Evolutionary conservation across 2,797 vertebrate genomes (phyloP).

Genomic region (Acropternis orthonyx): DNA sequence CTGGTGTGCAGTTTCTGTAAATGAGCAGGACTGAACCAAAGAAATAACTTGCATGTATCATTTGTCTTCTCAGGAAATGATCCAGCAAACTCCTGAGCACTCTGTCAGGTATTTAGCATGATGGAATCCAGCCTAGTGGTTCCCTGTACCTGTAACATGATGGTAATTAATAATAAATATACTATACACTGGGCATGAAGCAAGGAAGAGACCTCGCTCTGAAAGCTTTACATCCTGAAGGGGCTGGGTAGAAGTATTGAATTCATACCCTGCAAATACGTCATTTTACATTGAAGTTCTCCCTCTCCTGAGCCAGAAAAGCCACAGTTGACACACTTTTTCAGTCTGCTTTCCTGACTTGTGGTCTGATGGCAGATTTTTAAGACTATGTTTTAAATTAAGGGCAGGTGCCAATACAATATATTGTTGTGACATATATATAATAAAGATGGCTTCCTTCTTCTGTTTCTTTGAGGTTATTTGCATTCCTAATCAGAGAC

Average conservation of each 20-base stretch:
- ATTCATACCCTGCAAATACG: not conserved
- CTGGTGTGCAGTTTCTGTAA: not conserved
- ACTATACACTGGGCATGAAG: not conserved
- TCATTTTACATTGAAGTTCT: not conserved
- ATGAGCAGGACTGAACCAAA: not conserved
- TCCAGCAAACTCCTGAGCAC: not conserved
- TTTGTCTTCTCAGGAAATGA: not conserved
- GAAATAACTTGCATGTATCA: not conserved
- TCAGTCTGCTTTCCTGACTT: not conserved
- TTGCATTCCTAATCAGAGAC: slow-evolving; percentile 4
- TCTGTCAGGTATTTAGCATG: not conserved
- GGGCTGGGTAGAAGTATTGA: not conserved
- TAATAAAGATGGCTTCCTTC: not conserved
- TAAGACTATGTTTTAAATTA: not conserved
- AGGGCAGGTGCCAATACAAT: not conserved
- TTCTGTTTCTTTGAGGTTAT: not conserved
- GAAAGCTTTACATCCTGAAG: not conserved
- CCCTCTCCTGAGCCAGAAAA: not conserved
- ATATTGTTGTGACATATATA: not conserved
- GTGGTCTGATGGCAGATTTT: not conserved
- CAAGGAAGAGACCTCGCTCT: not conserved
- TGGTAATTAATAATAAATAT: not conserved
- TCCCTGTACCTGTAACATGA: not conserved
- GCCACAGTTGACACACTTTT: not conserved
- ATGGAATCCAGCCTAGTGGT: not conserved